Base-by-base conservation (phyloP, 1,140 invertebrate genomes). In the Episyrphus balteatus region DNA sequence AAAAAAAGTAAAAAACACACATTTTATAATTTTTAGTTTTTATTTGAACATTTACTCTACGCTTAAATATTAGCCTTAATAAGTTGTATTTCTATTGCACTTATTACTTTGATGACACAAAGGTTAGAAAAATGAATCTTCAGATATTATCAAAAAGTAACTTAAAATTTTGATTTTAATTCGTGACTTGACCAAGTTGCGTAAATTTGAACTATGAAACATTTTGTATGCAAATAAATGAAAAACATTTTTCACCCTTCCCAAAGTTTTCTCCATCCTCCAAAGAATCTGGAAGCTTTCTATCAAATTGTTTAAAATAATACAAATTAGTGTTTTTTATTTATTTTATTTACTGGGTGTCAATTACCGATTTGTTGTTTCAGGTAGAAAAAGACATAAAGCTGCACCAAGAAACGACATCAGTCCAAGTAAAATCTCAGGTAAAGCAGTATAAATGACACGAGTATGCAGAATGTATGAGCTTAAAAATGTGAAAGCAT, bases 191-290 rank as follows among this genome's bases (percentile, higher is more conserved):
- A n/a, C n/a, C n/a, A n/a, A n/a, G n/a, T n/a, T n/a, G n/a, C n/a
- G n/a, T n/a, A n/a, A n/a, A n/a, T n/a, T n/a, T n/a, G n/a, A n/a
- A n/a, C n/a, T n/a, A n/a, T n/a, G n/a, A n/a, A n/a, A n/a, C n/a
- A n/a, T n/a, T n/a, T n/a, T n/a, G n/a, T n/a, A n/a, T n/a, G n/a
- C n/a, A n/a, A n/a, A n/a, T n/a, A n/a, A n/a, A n/a, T n/a, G n/a
- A n/a, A n/a, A n/a, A n/a, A n/a, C n/a, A n/a, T n/a, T n/a, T 56
- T 43, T 77, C 75, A 40, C 72, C 69, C 44, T 71, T 74, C n/a
- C 77, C 78, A 57, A 80, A 80, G 10, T 66, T 55, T 60, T 80
- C 78, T 1, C 75, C 78, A 53, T 80, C 78, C 49, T 74, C 58
- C 36, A 80, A 50, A 0, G 76, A 75, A 10, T 75, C 69, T 11